Base-by-base conservation (phyloP, 1,140 invertebrate genomes). In the Drosophila funebris region DNA sequence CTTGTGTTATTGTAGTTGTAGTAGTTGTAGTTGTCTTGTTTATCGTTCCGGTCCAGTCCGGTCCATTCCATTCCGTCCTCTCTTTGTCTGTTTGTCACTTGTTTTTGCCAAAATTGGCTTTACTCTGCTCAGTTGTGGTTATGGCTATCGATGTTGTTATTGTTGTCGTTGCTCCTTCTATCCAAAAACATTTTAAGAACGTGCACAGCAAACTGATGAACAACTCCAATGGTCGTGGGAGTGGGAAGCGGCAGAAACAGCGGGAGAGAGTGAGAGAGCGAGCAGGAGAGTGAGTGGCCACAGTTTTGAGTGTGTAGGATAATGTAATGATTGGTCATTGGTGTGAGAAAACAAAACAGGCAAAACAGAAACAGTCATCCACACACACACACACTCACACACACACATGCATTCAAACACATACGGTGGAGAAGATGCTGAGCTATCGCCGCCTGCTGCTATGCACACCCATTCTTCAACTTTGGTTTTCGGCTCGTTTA, bases 71-170 rank as follows among this genome's bases (percentile, higher is more conserved):
- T 69, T 64, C 14, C 44, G 37, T 66, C 24, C 31, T 50, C 31
- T 50, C 37, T 76, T 27, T 46, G 72, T 77, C 74, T 83, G 79
- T 83, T 83, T 83, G 79, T 83, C 79, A 83, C 79, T 83, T 83
- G 79, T 83, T 83, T 78, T 83, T 83, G 79, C 79, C 79, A 83
- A 83, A 83, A 83, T 83, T 83, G 79, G 79, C 72, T 78, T 78
- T 78, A 36, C 69, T 53, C 39, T 58, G 44, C 61, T 68, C 33
- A 64, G 66, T 70, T 74, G 71, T 67, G 80, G 79, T 83, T 83
- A 82, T 78, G 53, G 57, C 39, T 56, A 27, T 69, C n/a, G 54
- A 41, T 57, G 41, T 52, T 56, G 37, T 18, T 73, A 7, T 16
- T 54, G 11, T 22, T 52, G 22, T 54, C 50, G 33, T 48, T 71